Evolutionary conservation across 2,888 invertebrate genomes (phyloP).

Genomic region (Halictus ligatus): DNA sequence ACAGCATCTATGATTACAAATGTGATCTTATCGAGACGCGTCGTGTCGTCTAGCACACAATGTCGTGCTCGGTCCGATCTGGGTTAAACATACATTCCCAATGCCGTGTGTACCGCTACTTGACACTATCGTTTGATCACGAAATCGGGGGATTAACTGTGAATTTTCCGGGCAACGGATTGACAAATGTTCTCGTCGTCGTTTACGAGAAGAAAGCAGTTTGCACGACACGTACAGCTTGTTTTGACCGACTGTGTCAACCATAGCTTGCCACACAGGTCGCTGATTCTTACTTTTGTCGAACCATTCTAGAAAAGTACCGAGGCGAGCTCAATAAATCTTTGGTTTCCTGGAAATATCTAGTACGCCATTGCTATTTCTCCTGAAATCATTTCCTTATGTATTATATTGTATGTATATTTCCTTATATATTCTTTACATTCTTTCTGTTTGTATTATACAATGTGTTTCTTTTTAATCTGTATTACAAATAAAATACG

Average conservation of each 20-base stretch:
- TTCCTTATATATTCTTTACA: no score
- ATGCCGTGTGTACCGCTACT: constrained; percentile 38
- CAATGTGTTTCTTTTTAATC: no score
- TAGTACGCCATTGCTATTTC: not conserved
- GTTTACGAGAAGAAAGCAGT: not conserved
- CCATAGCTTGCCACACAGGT: not conserved
- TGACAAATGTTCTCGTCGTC: not conserved
- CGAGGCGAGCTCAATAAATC: not conserved
- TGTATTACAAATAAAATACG: no score
- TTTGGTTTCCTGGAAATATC: not conserved
- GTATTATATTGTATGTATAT: no score
- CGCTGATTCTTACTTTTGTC: not conserved
- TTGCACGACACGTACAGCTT: not conserved
- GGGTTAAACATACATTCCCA: constrained; percentile 50
- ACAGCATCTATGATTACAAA: constrained; percentile 42
- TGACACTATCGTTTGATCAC: constrained; percentile 39
- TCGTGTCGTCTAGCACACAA: constrained; percentile 23
- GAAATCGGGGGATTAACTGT: constrained; percentile 16
- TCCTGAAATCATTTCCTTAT: not conserved
- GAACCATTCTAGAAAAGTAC: not conserved
- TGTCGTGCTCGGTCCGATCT: constrained; percentile 38
- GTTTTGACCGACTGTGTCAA: not conserved
- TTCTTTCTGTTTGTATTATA: no score
- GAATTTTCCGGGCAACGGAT: constrained; percentile 30
- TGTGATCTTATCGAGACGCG: constrained; percentile 39